Base-by-base conservation (phyloP, 1,140 invertebrate species). In the Diabrotica virgifera region DNA sequence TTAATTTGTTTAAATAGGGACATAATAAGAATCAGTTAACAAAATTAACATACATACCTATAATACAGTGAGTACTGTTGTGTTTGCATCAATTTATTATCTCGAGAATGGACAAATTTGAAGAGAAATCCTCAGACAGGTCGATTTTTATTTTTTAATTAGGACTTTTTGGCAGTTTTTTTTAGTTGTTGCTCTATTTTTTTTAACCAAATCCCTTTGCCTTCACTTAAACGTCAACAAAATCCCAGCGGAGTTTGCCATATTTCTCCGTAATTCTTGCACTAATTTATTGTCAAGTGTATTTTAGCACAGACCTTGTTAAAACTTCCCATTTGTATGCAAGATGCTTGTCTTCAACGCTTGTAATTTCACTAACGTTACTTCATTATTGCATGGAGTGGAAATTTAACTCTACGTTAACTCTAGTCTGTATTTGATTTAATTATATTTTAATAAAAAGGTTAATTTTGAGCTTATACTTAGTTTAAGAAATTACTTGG, bases 351-450 rank as follows among this genome's bases (percentile, higher is more conserved):
- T 54, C 52, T 52, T 51, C 60, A 59, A 60, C 62, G 62, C 62
- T 57, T 60, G 62, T 67, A 67, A 67, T 67, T 67, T 67, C 62
- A 67, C 62, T 67, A 67, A 67, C 51, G 58, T 59, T 62, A 54
- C 66, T 65, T 68, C 62, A 65, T 65, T 64, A 62, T 65, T 38
- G 59, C 52, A 59, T 65, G 65, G 54, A 68, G 59, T 63, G 57
- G 52, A 62, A 63, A 67, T 64, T 63, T 38, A 46, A 59, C 54
- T 62, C 55, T 11, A 36, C 35, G 13, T 55, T 55, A 36, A 55
- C 53, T 55, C 14, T 24, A 24, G 53, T 24, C 55, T 57, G 36
- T 57, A 36, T 57, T 57, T 57, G 55, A 57, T 57, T 57, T 37
- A 14, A 57, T 57, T 36, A 57, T 57, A 24, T 24, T 24, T 24